Evolutionary conservation across 2,113 vertebrate species (phyloP).

Genomic region (Chunga burmeisteri): DNA sequence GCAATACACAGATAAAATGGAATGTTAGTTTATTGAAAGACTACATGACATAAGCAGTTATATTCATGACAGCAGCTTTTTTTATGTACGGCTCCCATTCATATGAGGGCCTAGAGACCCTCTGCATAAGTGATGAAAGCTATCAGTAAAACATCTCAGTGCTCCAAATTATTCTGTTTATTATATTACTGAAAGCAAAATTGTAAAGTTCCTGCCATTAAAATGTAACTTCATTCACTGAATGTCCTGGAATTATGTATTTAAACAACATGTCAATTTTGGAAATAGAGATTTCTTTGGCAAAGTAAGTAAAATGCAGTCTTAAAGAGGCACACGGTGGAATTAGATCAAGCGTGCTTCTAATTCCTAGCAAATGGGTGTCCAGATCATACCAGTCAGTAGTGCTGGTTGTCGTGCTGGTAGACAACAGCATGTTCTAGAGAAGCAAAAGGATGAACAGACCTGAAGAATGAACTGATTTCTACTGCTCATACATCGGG

Average conservation of each 20-base stretch:
- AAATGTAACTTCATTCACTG: not conserved
- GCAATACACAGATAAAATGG: not conserved
- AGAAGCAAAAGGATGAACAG: not conserved
- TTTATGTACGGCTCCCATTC: not conserved
- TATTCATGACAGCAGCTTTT: not conserved
- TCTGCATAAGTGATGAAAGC: not conserved
- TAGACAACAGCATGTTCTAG: not conserved
- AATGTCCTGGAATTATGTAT: not conserved
- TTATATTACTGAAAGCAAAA: not conserved
- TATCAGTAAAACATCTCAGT: not conserved
- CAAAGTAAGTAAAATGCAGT: not conserved
- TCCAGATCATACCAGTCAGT: not conserved
- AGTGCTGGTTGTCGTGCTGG: not conserved
- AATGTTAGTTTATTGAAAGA: not conserved
- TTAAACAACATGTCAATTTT: not conserved
- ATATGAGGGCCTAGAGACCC: not conserved
- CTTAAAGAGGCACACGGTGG: not conserved
- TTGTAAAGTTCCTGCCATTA: not conserved
- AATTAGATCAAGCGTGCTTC: not conserved
- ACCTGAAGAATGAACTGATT: not conserved
- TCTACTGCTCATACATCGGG: not conserved
- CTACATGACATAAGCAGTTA: not conserved
- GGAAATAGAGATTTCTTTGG: not conserved
- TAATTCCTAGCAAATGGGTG: not conserved
- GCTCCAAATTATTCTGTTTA: not conserved